A percentile compares a stretch with the other conserved stretches of the same genome.
Evolutionary conservation across 1,140 invertebrate genomes (phyloP).

Genomic region (Aradophagus sp.): DNA sequence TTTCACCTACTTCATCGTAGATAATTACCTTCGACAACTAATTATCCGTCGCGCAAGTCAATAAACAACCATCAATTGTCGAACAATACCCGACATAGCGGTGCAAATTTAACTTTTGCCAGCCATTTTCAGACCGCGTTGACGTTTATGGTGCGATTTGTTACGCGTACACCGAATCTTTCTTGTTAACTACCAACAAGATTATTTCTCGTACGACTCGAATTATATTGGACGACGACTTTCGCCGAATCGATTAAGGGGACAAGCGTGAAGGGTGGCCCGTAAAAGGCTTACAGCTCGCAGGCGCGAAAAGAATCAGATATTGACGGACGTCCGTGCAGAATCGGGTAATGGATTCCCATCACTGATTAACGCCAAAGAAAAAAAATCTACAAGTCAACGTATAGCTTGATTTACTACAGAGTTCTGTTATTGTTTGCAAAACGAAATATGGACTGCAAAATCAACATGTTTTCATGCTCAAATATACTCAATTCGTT

Average conservation of each 20-base stretch:
- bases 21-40: too few species aligned
- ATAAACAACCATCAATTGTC: conserved; percentile 29
- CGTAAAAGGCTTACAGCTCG: conserved; percentile 20
- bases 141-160: conserved; percentile 42
- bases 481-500: too few species aligned
- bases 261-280: conserved; percentile 44
- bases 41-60: too few species aligned
- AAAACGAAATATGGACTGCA: too few species aligned
- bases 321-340: conserved; percentile 59
- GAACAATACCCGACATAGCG: conserved; percentile 5
- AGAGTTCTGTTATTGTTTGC: too few species aligned
- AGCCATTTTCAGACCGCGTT: conserved; percentile 1
- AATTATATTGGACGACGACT: conserved; percentile 28
- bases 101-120: conserved; percentile 2
- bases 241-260: conserved; percentile 47
- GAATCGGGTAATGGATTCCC: conserved; percentile 61
- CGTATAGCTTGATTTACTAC: too few species aligned
- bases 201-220: conserved; percentile 34
- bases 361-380: conserved; percentile 44
- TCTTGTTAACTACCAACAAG: conserved; percentile 33
- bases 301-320: conserved; percentile 48
- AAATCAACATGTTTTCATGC: too few species aligned
- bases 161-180: conserved; percentile 27
- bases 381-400: conserved; percentile 6
- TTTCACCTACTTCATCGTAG: too few species aligned